These are phyloP conservation scores for Saguinus imperator DNA, from an alignment of 2,113 vertebrate species.

Conservation along the genomic window DNA sequence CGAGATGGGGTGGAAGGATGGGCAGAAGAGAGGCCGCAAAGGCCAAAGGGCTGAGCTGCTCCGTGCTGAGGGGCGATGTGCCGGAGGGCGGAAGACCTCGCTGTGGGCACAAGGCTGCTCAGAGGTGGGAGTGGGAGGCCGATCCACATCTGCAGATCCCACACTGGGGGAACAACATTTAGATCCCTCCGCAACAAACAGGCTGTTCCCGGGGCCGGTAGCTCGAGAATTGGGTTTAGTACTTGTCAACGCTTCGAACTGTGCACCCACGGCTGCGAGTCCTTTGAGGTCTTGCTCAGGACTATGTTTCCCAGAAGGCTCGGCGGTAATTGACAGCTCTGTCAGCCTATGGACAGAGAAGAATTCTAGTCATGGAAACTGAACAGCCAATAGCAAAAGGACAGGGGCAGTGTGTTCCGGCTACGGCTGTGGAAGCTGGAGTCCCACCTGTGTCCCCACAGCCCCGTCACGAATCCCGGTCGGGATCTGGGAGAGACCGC, in stretches of 20 bases:
- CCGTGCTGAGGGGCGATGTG: fast-evolving
- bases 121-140: not conserved
- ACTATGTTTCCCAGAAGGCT: constrained; percentile 61
- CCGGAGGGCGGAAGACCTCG: not conserved
- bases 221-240: not conserved
- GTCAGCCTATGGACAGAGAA: not conserved
- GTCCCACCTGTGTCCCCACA: no score
- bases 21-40: not conserved
- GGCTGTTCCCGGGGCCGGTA: no score
- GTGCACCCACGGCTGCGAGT: fast-evolving
- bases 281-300: not conserved
- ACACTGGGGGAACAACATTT: not conserved
- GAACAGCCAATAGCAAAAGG: not conserved
- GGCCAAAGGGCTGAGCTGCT: not conserved
- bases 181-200: not conserved
- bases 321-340: not conserved
- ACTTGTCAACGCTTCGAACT: not conserved
- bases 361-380: not conserved
- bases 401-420: not conserved
- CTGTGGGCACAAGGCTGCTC: not conserved
- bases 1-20: fast-evolving
- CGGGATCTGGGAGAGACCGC: not conserved
- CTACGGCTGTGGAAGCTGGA: not conserved
- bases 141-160: not conserved
- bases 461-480: not conserved